These are phyloP conservation scores for Meandrina meandrites DNA, from an alignment of 92 coral and sea anemone species.

Conservation along the genomic window DNA sequence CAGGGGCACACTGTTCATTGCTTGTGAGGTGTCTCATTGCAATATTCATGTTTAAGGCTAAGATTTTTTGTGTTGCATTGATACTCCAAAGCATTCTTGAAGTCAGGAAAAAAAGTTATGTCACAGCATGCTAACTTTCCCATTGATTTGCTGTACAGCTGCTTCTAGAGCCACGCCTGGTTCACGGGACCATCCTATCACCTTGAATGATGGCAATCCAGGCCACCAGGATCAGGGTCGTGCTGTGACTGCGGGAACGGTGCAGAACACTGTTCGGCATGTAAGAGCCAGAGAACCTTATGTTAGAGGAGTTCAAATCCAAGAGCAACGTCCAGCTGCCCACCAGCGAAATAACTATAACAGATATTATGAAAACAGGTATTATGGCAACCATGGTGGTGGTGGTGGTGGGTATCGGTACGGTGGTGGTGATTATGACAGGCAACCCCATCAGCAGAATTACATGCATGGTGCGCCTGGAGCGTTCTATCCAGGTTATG, in stretches of 20 bases:
- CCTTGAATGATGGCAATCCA: constrained; percentile 6
- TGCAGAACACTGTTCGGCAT: constrained; percentile 6
- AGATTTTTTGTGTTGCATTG: neutral
- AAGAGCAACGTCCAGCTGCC: constrained; percentile 29
- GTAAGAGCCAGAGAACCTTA: constrained; percentile 24
- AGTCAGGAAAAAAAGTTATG: neutral
- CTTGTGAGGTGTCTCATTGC: neutral
- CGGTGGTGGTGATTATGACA: constrained; percentile 15
- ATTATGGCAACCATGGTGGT: constrained; percentile 30
- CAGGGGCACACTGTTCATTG: neutral
- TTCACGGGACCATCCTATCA: constrained; percentile 28
- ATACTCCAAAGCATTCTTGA: neutral
- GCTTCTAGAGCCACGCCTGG: constrained; percentile 33
- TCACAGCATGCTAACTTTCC: constrained; percentile 7
- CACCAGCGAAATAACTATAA: constrained; percentile 37
- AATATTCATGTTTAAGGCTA: too few relatives aligned
- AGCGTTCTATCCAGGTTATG: constrained; percentile 58
- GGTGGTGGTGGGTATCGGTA: constrained; percentile 34
- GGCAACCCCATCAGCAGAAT: constrained; percentile 20
- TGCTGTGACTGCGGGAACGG: neutral
- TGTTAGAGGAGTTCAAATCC: constrained; percentile 29
- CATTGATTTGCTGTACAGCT: constrained; percentile 43
- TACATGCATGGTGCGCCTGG: constrained; percentile 53
- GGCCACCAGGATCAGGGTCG: neutral
- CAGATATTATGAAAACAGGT: constrained; percentile 46